These are phyloP conservation scores for Apodemia mormo DNA, from an alignment of 2,888 invertebrate genomes.

Conservation along the genomic window DNA sequence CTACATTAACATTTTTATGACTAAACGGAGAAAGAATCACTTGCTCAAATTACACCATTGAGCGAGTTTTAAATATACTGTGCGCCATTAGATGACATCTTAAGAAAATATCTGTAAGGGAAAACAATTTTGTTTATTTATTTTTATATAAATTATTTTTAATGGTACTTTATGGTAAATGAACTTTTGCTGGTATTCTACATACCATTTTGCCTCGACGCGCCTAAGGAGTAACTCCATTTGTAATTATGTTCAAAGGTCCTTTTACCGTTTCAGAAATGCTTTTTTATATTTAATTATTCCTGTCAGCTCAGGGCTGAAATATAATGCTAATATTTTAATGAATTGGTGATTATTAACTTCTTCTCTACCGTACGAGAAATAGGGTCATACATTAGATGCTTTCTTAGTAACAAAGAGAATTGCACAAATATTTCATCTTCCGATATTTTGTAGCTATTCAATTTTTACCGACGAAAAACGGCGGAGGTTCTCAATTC, in stretches of 20 bases:
- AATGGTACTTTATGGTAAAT: not conserved
- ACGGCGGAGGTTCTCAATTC: too few relatives aligned
- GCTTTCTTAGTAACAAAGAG: too few relatives aligned
- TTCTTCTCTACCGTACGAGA: too few relatives aligned
- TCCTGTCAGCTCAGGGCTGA: too few relatives aligned
- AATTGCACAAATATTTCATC: too few relatives aligned
- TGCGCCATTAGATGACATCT: constrained; percentile 16
- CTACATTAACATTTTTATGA: constrained; percentile 81
- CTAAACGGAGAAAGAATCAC: constrained; percentile 74
- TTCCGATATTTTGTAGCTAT: too few relatives aligned
- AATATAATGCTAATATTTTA: too few relatives aligned
- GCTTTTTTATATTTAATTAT: too few relatives aligned
- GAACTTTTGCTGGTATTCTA: not conserved
- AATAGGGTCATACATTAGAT: too few relatives aligned
- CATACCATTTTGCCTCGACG: not conserved
- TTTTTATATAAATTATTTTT: not conserved
- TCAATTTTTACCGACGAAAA: too few relatives aligned
- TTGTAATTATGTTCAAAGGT: not conserved
- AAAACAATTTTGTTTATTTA: not conserved
- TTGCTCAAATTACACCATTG: constrained; percentile 36
- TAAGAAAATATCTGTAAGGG: constrained; percentile 15
- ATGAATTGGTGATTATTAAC: too few relatives aligned
- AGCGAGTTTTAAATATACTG: constrained; percentile 23
- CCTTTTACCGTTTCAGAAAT: too few relatives aligned
- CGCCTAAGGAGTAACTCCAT: not conserved